Evolutionary conservation across 2,888 invertebrate genomes (phyloP), one percentile per base, ranked within the genome.

Genomic region (Zhengitettix transpicula): DNA sequence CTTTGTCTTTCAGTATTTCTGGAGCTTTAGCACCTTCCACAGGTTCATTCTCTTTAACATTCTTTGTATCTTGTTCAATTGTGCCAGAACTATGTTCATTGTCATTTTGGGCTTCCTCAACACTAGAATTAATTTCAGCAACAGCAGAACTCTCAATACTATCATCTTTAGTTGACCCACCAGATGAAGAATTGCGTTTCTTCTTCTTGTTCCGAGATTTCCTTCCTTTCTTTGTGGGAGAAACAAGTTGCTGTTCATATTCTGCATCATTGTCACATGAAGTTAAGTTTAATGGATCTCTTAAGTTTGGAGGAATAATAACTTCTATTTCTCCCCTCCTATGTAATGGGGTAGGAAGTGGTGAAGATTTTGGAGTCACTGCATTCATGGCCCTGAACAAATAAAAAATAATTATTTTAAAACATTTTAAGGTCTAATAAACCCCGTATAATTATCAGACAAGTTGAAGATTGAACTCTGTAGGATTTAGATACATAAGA

Each of bases 361-460:
- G 96, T 61, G 95, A 95, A 42, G 92, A 91, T 69, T 90, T 87
- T 58, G 95, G 95, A 15, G 95, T 95, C 0, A 87, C 85, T n/a
- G 88, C 87, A 74, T 90, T 90, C 80, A 89, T 85, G 10, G 85
- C 86, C 66, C 86, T 78, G 67, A 17, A 53, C 41, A 51, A 40
- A 54, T 47, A 58, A 28, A 52, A 52, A 57, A 42, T 17, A 55
- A 28, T 28, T 8, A 40, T 40, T 2, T 55, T 40, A 55, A 40
- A 15, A 55, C 40, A 57, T 56, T 11, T 54, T 57, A 55, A 52
- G 28, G 14, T 10, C 11, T 11, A 14, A 58, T n/a, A 17, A 56
- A 17, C 28, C 1, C 9, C 2, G 16, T 2, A 17, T 17, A 9
- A 9, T 28, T 2, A 28, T 5, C 28, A 28, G 28, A 28, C 28